Base-by-base conservation (phyloP, 2,113 vertebrate species). In the Cololabis saira region DNA sequence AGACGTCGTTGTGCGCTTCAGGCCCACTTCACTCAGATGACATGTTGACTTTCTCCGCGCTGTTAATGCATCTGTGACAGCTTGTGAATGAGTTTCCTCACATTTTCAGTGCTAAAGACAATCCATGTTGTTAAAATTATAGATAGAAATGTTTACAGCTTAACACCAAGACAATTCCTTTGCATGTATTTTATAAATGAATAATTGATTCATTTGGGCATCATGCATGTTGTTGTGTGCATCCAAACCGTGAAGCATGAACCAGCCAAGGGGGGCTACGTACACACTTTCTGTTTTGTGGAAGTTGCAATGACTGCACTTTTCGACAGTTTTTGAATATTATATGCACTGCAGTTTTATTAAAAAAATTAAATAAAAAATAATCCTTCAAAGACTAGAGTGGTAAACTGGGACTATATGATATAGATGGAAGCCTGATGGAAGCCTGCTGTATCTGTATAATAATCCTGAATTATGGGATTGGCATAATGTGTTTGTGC, bases 171-270 rank as follows among this genome's bases (percentile, higher is more conserved):
- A 71, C 15, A 3, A 19, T 19, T 68, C 17, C 15, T 48, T 45
- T 4, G 45, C 67, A 54, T 75, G 67, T n/a, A 53, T 47, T 54
- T 18, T 69, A n/a, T 14, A 18, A 52, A 52, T 58, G 10, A 33
- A 53, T 45, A 58, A 14, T 18, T 52, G 49, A 74, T 12, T 13
- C 47, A 55, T 81, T 67, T 45, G 43, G 43, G 58, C 11, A 33
- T 27, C 13, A 24, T 77, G 75, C 70, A 80, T 83, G 68, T 59
- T n/a, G n/a, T n/a, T 1, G 27, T 40, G 19, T 52, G 47, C 19
- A 52, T 72, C 70, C 57, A 76, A n/a, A 33, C 54, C 33, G 33
- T 83, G 74, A 83, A 75, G 80, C 82, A 74, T 77, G 76, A 84
- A 79, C 71, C 78, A 72, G 58, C 73, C 65, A 47, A 5, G n/a